Percentiles rank a stretch among this genome's conserved stretches.
phyloP scores from a whole-genome alignment of 2,888 invertebrate species.

The Hydrotaea diabolus region DNA sequence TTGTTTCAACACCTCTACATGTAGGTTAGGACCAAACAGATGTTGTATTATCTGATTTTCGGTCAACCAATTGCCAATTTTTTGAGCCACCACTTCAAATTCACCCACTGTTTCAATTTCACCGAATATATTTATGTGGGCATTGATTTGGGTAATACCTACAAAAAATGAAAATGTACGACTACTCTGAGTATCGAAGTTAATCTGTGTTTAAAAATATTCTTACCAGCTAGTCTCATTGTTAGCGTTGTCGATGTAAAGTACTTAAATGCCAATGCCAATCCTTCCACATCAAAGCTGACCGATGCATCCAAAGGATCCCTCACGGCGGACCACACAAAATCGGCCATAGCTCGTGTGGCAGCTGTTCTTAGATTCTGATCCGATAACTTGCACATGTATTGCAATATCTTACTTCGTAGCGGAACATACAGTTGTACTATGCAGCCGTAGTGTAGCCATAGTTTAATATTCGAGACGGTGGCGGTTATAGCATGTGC shows the following conservation, averaged over 20 bases:
- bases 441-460: slow-evolving; percentile 95
- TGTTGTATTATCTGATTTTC: slow-evolving; percentile 95
- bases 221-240: slow-evolving; percentile 91
- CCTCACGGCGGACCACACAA: slow-evolving; percentile 97
- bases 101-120: slow-evolving; percentile 94
- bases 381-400: slow-evolving; percentile 96
- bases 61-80: slow-evolving; percentile 93
- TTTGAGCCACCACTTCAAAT: slow-evolving; percentile 91
- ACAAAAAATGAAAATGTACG: slow-evolving; percentile 14
- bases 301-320: slow-evolving; percentile 93
- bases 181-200: too few species aligned
- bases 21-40: slow-evolving; percentile 97
- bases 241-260: slow-evolving; percentile 96
- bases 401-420: slow-evolving; percentile 91
- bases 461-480: slow-evolving; percentile 94
- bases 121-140: slow-evolving; percentile 94
- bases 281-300: slow-evolving; percentile 94
- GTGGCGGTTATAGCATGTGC: slow-evolving; percentile 96
- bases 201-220: neutral
- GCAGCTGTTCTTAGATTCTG: slow-evolving; percentile 93
- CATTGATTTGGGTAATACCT: slow-evolving; percentile 94
- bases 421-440: slow-evolving; percentile 93
- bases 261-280: slow-evolving; percentile 96
- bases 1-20: slow-evolving; percentile 97
- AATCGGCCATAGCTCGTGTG: slow-evolving; percentile 96